Base-by-base conservation (phyloP, 2,888 invertebrate species). In the Timandra comae region DNA sequence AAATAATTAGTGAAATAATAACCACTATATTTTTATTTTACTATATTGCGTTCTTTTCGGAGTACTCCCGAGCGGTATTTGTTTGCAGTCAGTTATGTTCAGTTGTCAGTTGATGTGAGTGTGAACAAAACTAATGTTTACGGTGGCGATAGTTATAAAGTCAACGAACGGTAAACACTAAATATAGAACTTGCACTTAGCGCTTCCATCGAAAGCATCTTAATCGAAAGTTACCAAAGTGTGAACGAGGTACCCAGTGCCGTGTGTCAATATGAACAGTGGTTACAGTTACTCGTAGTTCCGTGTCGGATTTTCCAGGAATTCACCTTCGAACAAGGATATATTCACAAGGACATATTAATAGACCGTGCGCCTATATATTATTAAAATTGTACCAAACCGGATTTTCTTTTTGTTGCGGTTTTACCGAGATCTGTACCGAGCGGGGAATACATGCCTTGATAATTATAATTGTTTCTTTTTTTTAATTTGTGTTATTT, bases 151-250 rank as follows among this genome's bases (percentile, higher is more conserved):
- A n/a, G n/a, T n/a, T n/a, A n/a, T n/a, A n/a, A n/a, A n/a, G n/a
- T n/a, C n/a, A n/a, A n/a, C n/a, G n/a, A n/a, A n/a, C n/a, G n/a
- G n/a, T n/a, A n/a, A n/a, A n/a, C n/a, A n/a, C n/a, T 40, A 27
- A 45, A 39, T 38, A 37, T 43, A 37, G 25, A 33, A 35, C 39
- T 35, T 26, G 30, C 34, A 29, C 30, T 47, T 48, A 43, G 39
- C 45, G 30, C 34, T 29, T 38, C 29, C 19, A 30, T 32, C 25
- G 30, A 42, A 41, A 45, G 29, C 37, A 34, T 39, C 38, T 32
- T 41, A 41, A 41, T 45, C 30, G 38, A 41, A 45, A 43, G 34
- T 37, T 29, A 32, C 28, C 23, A 37, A 41, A 30, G 48, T 40
- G 46, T 46, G 32, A 48, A 48, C 27, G 35, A 37, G 31, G 19